Percentiles rank a stretch among this genome's conserved stretches.
Evolutionary conservation across 1,140 invertebrate species (phyloP).

Genomic region (Rhopalosiphum padi): DNA sequence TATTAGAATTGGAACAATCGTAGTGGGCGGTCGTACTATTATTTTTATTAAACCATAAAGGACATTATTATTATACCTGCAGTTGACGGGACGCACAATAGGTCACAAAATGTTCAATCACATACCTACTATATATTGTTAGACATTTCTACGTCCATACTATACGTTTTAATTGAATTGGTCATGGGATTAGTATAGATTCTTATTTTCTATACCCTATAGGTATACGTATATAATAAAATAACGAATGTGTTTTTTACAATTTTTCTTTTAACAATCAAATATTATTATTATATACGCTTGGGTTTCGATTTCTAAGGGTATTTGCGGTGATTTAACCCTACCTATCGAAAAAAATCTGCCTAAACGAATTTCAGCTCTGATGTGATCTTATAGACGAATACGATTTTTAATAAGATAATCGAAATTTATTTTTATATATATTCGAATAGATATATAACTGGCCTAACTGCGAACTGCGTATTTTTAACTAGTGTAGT

Average conservation of each 20-base stretch:
- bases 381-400: neutral
- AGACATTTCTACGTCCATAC: neutral
- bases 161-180: slow-evolving; percentile 2
- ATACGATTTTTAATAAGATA: neutral
- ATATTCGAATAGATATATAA: neutral
- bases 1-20: neutral
- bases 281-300: neutral
- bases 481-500: neutral
- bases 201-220: neutral
- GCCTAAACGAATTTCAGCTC: neutral
- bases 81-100: neutral
- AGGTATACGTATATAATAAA: neutral
- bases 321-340: neutral
- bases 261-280: neutral
- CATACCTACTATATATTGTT: neutral
- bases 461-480: neutral
- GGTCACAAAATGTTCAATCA: neutral
- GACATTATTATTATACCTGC: neutral
- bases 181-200: slow-evolving; percentile 1
- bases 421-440: neutral
- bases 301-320: neutral
- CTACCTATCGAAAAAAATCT: neutral
- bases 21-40: neutral
- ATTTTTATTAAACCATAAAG: slow-evolving; percentile 6
- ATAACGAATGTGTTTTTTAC: neutral